Base-by-base conservation (phyloP, 2,888 invertebrate species). In the Agrochola circellaris region DNA sequence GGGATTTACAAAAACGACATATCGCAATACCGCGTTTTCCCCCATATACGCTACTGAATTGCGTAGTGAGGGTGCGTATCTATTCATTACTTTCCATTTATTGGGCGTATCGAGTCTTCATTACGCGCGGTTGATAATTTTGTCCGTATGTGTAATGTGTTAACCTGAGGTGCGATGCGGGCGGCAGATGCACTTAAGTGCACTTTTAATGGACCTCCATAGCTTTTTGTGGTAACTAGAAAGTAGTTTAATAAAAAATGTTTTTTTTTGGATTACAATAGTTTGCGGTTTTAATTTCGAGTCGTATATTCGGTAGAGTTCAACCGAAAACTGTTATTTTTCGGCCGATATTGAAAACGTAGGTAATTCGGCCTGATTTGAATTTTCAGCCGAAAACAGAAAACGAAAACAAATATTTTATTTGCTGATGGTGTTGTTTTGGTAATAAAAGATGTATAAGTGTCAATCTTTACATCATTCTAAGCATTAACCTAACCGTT, bases 151-250 rank as follows among this genome's bases (percentile, higher is more conserved):
- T 83, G 67, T 71, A 67, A 75, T 78, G 71, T 74, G 67, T 76
- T 79, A 75, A 71, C 61, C 34, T 72, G 79, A 88, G 85, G 87
- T 86, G 89, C 77, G 82, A 93, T 94, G 94, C 93, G 94, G 93
- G 94, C 82, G 91, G 88, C 94, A 93, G 94, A 93, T 93, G 94
- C 45, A 60, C 58, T 64, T 42, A 67, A 82, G 64, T 72, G 70
- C 23, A 72, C 26, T 26, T 66, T 76, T 84, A 85, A 85, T 81
- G 70, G 76, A 34, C 72, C 85, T 75, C 64, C 38, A 75, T 73
- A n/a, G 45, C 72, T 65, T 79, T 77, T 75, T 80, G 81, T 85
- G 58, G 83, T 82, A 20, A 64, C 54, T 76, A 34, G 62, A 82
- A 72, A 81, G 67, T 76, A 17, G 38, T 69, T 74, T 64, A 34